Base-by-base conservation (phyloP, 2,888 invertebrate genomes). In the Leptopilina drosophilae region DNA sequence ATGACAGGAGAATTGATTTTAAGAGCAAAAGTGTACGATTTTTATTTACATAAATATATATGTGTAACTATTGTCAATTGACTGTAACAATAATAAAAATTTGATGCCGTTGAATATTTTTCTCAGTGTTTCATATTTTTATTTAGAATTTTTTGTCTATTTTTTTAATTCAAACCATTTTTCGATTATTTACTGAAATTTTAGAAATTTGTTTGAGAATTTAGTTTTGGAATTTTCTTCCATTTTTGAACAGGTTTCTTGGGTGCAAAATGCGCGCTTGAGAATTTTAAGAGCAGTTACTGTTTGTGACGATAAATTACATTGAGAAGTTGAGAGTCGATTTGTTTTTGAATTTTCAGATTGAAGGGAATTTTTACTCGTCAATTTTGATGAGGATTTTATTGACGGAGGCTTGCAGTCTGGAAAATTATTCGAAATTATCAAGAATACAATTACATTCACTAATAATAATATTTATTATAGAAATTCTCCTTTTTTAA, bases 241-340 rank as follows among this genome's bases (percentile, higher is more conserved):
- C 64, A 56, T 33, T 15, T 20, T 12, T 33, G 62, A 15, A 64
- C 76, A 76, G 20, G 76, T 76, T 15, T 26, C 46, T 64, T 42
- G 62, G 11, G 76, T 76, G 11, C 76, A 76, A 33, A 76, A 76
- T 12, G 76, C 64, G 5, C 62, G 62, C 49, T 76, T 76, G 2
- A 76, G n/a, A 64, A 64, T 64, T 64, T 64, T 56, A 7, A 76
- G 9, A 14, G 76, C 76, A 1, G 14, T 5, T 12, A 15, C 76
- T 59, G 76, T 14, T 11, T 76, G 76, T 20, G 76, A 64, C 12
- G 76, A 6, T 20, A 76, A 64, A 20, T 46, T 20, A 26, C 11
- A 14, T 26, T 76, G 42, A 20, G 76, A 62, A 64, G 64, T 76
- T 20, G 62, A 62, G 12, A 42, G 42, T 5, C 1, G 75, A 75